Conservation (phyloP, 2,113 vertebrate genomes). For the Hippocampus abdominalis region DNA sequence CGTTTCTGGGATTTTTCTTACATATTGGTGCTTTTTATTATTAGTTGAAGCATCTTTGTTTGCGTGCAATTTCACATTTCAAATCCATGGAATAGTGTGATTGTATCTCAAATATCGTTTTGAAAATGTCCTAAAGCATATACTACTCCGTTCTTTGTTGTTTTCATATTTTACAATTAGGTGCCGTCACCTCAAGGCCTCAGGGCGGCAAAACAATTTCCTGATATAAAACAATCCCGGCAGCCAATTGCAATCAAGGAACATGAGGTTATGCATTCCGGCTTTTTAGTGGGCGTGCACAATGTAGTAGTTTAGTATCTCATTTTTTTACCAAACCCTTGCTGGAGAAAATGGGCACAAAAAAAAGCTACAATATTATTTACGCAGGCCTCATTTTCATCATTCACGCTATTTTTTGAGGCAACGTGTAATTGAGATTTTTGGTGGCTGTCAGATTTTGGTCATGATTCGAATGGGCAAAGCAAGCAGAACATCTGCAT, state of each 20-base stretch:
- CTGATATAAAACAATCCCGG: conserved; percentile 48
- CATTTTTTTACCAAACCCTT: conserved; percentile 37
- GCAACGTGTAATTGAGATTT: conserved; percentile 52
- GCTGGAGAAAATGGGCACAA: conserved; percentile 30
- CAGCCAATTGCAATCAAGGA: conserved; percentile 44
- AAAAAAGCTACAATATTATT: conserved; percentile 49
- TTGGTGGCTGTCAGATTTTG: conserved; percentile 44
- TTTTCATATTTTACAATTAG: conserved; percentile 44
- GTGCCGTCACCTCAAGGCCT: conserved; percentile 30
- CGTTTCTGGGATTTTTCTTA: background rate
- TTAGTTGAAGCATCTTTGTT: conserved; percentile 9
- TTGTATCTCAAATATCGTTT: conserved; percentile 12
- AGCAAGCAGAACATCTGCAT: conserved; percentile 60
- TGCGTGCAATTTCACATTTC: background rate
- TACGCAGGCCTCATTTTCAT: conserved; percentile 41
- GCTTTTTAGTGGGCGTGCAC: conserved; percentile 32
- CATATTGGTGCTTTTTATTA: conserved; percentile 2
- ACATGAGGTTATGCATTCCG: conserved; percentile 29
- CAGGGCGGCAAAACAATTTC: conserved; percentile 45
- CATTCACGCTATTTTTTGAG: conserved; percentile 39
- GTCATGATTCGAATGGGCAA: conserved; percentile 51
- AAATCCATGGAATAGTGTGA: background rate
- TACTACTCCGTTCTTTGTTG: conserved; percentile 47
- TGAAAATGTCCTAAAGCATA: conserved; percentile 26
- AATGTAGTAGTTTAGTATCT: conserved; percentile 46